These are phyloP conservation scores for Trididemnum nubilum DNA, from an alignment of 23 tunicate species.

Conservation along the genomic window DNA sequence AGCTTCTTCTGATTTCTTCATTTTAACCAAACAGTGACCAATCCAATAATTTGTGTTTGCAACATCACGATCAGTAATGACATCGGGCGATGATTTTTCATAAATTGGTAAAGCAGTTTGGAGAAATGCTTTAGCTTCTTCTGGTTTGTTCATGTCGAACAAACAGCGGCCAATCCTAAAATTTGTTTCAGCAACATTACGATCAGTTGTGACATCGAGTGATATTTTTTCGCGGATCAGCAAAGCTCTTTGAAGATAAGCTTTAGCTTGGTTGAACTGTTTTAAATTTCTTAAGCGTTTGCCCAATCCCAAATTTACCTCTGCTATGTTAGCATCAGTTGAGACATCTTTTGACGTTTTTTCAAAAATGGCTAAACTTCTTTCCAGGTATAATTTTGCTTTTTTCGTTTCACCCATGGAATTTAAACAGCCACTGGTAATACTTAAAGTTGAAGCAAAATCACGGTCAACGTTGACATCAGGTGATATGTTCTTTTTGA, in stretches of 20 bases:
- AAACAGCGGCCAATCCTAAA: background rate
- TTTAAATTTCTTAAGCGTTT: background rate
- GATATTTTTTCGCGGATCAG: background rate
- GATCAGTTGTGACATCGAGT: background rate
- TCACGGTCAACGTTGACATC: background rate
- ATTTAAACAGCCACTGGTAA: background rate
- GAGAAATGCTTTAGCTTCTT: background rate
- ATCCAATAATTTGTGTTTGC: background rate
- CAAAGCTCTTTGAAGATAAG: background rate
- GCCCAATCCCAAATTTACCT: no score
- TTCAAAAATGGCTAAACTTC: background rate
- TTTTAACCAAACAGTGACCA: background rate
- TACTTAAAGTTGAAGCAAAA: background rate
- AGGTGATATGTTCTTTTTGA: background rate
- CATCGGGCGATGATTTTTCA: background rate
- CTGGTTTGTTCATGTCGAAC: background rate
- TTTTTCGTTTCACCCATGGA: background rate
- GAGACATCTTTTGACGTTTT: background rate
- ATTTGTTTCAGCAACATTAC: background rate
- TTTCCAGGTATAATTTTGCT: background rate
- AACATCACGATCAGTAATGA: background rate
- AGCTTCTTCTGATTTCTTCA: background rate
- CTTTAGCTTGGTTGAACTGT: background rate
- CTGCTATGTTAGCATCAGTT: background rate
- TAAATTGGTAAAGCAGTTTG: background rate